These are phyloP conservation scores for Protosalanx chinensis DNA, from an alignment of 2,797 vertebrate genomes.

Conservation along the genomic window DNA sequence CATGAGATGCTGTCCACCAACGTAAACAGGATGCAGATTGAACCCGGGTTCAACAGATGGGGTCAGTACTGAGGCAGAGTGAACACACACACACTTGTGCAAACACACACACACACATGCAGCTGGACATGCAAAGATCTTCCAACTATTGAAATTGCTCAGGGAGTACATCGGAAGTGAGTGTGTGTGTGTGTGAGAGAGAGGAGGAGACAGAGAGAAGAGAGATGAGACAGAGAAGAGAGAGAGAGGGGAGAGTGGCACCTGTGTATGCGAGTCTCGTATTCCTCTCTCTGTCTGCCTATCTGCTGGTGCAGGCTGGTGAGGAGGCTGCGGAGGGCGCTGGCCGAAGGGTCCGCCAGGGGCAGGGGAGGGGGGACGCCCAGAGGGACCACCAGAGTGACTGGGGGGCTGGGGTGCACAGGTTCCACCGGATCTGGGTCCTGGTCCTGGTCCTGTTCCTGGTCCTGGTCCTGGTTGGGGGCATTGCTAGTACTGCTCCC, in stretches of 20 bases:
- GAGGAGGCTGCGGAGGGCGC: conserved; percentile 66
- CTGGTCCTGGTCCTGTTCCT: conserved; percentile 34
- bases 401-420: conserved; percentile 15
- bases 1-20: conserved; percentile 14
- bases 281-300: conserved; percentile 63
- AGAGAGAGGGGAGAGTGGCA: conserved; percentile 24
- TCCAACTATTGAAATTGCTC: not conserved
- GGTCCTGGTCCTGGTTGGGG: conserved; percentile 38
- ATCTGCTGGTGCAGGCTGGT: conserved; percentile 71
- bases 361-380: conserved; percentile 62
- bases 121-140: too few species aligned
- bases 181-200: not conserved
- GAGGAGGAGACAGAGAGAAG: not conserved
- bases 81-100: conserved; percentile 14
- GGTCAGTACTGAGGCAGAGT: conserved; percentile 23
- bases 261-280: conserved; percentile 67
- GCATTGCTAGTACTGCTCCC: conserved; percentile 26
- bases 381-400: conserved; percentile 44
- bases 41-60: conserved; percentile 41
- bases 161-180: not conserved
- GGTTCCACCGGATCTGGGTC: conserved; percentile 36
- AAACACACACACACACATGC: not conserved
- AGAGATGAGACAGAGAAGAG: too few species aligned
- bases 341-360: conserved; percentile 60
- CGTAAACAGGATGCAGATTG: conserved; percentile 59